Evolutionary conservation across 2,797 vertebrate genomes (phyloP).

Genomic region (Enteromius argenteus): DNA sequence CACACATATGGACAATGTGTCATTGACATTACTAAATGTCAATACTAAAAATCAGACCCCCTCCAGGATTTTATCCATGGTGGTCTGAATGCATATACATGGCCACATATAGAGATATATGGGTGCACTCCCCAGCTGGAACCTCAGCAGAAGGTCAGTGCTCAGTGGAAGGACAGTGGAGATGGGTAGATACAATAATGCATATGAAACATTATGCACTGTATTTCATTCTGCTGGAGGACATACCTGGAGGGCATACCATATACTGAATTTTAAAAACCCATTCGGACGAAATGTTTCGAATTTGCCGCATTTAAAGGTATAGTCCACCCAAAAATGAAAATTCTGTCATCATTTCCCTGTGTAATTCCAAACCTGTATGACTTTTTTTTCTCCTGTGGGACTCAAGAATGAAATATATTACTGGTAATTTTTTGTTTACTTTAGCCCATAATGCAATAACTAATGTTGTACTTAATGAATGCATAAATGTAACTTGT

Average conservation of each 20-base stretch:
- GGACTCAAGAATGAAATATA: background rate
- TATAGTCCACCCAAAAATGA: background rate
- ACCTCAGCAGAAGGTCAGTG: conserved; percentile 18
- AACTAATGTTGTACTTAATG: background rate
- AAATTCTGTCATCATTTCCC: background rate
- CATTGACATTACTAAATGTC: background rate
- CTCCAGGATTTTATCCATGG: background rate
- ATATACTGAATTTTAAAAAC: conserved; percentile 14
- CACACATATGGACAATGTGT: background rate
- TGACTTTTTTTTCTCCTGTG: background rate
- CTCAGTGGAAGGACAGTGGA: conserved; percentile 15
- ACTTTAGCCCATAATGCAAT: background rate
- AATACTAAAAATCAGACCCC: background rate
- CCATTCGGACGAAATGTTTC: background rate
- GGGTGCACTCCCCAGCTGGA: background rate
- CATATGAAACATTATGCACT: conserved; percentile 10
- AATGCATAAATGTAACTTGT: background rate
- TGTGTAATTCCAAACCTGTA: background rate
- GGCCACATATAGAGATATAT: conserved; percentile 14
- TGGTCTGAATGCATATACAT: background rate
- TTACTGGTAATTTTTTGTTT: background rate
- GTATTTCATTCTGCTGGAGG: conserved; percentile 19
- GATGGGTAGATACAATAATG: conserved; percentile 5
- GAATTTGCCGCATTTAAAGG: background rate
- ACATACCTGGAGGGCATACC: conserved; percentile 7